Base-by-base conservation (phyloP, 2,797 vertebrate species). In the Ctenosaura bakeri region DNA sequence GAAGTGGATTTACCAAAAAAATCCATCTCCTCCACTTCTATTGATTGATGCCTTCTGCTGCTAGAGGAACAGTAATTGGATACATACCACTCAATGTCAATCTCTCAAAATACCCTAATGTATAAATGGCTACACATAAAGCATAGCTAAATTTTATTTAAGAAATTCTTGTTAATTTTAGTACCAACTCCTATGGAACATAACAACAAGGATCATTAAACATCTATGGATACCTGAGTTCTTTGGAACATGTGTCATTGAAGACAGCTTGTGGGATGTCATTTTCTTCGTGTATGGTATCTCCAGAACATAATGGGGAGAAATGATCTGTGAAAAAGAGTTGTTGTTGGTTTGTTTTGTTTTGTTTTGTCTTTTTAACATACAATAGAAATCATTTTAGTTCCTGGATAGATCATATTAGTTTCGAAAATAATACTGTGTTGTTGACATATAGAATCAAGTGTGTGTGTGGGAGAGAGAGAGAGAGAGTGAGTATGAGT, bases 121-220 rank as follows among this genome's bases (percentile, higher is more conserved):
- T 18, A 59, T 59, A 56, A 56, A 59, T 59, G 56, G 56, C 56
- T 59, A 59, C 56, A 59, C 56, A 59, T 59, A 59, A 59, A 59
- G 16, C 56, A 59, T 59, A 59, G 56, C 20, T 59, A 18, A 4
- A 59, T 59, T 16, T 5, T 14, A 8, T 73, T 32, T 32, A 32
- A n/a, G 32, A 13, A 86, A 89, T 73, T 80, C 4, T 22, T 59
- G 83, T 95, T 88, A 86, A 66, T 95, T 97, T 95, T 87, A 90
- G 88, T 86, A 98, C 96, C 96, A 97, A 93, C 92, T 98, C 94
- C 96, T 96, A 96, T 89, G 97, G 96, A 96, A 96, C 86, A 92
- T 97, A 94, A 94, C 97, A 98, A 89, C 97, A 97, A 0, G 90
- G 97, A 96, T 98, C 97, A 96, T 98, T 98, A 97, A 98, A 98